Evolutionary conservation across 2,113 vertebrate genomes (phyloP).

Genomic region (Megaptera novaeangliae): DNA sequence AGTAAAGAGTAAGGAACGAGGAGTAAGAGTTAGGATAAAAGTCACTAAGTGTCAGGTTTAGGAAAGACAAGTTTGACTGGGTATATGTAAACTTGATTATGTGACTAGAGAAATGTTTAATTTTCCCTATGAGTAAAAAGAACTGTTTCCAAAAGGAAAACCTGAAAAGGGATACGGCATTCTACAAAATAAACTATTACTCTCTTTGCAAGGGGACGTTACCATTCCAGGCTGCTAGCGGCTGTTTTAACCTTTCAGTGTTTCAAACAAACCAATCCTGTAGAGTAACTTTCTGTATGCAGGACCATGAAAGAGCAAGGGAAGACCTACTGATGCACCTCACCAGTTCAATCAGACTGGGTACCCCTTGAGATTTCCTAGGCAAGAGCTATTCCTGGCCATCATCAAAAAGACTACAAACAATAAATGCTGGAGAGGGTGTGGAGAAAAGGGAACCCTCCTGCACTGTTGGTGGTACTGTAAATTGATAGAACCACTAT

Average conservation of each 20-base stretch:
- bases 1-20: background rate
- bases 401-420: background rate
- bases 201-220: background rate
- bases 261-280: background rate
- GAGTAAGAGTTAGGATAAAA: background rate
- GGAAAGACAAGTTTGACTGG: background rate
- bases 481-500: background rate
- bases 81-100: background rate
- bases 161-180: background rate
- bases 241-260: background rate
- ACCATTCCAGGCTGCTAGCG: background rate
- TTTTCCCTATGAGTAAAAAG: background rate
- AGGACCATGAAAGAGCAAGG: background rate
- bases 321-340: fast-evolving
- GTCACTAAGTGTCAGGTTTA: background rate
- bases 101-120: background rate
- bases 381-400: background rate
- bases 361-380: background rate
- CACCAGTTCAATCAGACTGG: background rate
- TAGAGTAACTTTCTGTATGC: background rate
- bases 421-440: background rate
- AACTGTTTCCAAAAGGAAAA: background rate
- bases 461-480: background rate
- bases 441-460: background rate
- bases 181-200: background rate